A percentile compares a stretch with the other conserved stretches of the same genome.
Evolutionary conservation across 2,113 vertebrate species (phyloP).

Genomic region (Elgaria multicarinata): DNA sequence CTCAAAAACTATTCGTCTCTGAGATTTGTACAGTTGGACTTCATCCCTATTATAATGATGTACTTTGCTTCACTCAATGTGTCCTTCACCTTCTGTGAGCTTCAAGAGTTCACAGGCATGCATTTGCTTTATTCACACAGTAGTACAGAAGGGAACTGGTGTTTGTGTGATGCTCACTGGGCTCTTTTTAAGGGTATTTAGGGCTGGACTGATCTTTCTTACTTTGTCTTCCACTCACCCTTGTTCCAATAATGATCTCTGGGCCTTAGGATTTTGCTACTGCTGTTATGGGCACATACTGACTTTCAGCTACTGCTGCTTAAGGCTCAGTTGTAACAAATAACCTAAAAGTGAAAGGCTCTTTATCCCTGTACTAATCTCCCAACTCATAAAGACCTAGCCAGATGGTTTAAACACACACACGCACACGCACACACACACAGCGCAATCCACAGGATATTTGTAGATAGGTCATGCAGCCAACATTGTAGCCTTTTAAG

Average conservation of each 20-base stretch:
- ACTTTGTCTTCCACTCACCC: neutral
- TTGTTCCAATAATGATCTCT: slow-evolving; percentile 16
- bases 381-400: slow-evolving; percentile 28
- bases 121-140: neutral
- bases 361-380: slow-evolving; percentile 33
- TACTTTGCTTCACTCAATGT: neutral
- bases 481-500: slow-evolving; percentile 20
- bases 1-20: neutral
- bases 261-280: slow-evolving; percentile 9
- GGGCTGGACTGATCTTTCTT: neutral
- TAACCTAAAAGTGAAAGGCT: slow-evolving; percentile 31
- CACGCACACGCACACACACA: too few relatives aligned
- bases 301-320: slow-evolving; percentile 33
- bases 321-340: neutral
- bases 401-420: slow-evolving; percentile 14
- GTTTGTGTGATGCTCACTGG: neutral
- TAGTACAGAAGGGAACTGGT: neutral
- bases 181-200: slow-evolving; percentile 34
- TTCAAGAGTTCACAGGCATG: neutral
- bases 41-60: neutral
- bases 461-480: slow-evolving; percentile 25
- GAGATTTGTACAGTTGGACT: neutral
- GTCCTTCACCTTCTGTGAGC: neutral
- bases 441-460: slow-evolving; percentile 13
- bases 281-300: slow-evolving; percentile 40